Evolutionary conservation across 2,797 vertebrate species (phyloP).

Genomic region (Hippopotamyrus pictus): DNA sequence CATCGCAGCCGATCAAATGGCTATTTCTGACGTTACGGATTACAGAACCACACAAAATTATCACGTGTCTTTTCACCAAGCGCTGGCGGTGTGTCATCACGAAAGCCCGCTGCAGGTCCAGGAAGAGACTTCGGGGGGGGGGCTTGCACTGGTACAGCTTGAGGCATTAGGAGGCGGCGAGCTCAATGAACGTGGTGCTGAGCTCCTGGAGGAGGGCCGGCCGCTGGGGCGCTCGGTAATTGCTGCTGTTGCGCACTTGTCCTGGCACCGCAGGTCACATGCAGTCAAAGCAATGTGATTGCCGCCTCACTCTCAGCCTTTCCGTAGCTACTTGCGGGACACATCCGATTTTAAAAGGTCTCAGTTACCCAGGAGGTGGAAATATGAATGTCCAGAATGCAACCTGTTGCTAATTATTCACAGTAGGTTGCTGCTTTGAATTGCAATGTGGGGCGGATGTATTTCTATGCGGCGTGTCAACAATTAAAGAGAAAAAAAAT

Average conservation of each 20-base stretch:
- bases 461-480: not conserved
- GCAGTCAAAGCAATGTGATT: not conserved
- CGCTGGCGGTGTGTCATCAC: not conserved
- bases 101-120: not conserved
- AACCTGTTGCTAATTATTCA: not conserved
- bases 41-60: not conserved
- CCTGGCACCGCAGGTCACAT: not conserved
- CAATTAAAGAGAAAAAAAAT: not conserved
- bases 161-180: not conserved
- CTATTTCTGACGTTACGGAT: not conserved
- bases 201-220: not conserved
- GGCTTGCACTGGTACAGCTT: not conserved
- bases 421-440: not conserved
- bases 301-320: not conserved
- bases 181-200: not conserved
- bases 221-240: not conserved
- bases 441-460: not conserved
- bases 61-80: not conserved
- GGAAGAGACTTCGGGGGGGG: not conserved
- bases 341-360: not conserved
- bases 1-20: not conserved
- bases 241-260: not conserved
- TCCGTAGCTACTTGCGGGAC: not conserved
- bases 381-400: conserved; percentile 1
- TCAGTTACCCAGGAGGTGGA: not conserved